A percentile compares a stretch with the other conserved stretches of the same genome.
Conservation (phyloP, 2,888 invertebrate genomes). For the Miltochrista miniata region DNA sequence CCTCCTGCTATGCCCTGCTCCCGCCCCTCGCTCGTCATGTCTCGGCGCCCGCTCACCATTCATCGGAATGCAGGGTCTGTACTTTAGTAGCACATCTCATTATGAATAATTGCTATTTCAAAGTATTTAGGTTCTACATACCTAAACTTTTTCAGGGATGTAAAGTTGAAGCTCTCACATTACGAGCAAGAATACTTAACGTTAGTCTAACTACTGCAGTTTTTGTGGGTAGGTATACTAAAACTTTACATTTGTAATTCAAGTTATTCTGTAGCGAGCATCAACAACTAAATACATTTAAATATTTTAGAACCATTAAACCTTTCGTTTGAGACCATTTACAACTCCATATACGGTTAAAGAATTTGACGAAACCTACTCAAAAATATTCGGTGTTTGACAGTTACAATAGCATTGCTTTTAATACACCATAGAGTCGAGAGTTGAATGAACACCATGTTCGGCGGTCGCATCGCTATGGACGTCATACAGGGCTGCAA, state of each 20-base stretch:
- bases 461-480: constrained; percentile 21
- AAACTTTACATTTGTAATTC: not conserved
- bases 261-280: not conserved
- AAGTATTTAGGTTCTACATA: constrained; percentile 52
- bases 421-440: constrained; percentile 53
- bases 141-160: constrained; percentile 15
- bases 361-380: constrained; percentile 55
- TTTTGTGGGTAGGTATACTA: not conserved
- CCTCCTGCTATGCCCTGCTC: constrained; percentile 19
- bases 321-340: constrained; percentile 31
- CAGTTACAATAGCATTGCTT: constrained; percentile 62
- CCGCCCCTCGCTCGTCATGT: constrained; percentile 23
- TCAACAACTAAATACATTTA: not conserved
- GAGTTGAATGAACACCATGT: constrained; percentile 31
- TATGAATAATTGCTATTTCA: constrained; percentile 61
- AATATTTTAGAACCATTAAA: constrained; percentile 26
- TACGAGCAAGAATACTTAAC: not conserved
- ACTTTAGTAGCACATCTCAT: constrained; percentile 68
- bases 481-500: constrained; percentile 54
- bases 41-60: constrained; percentile 60
- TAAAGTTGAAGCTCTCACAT: constrained; percentile 12
- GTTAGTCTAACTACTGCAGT: not conserved
- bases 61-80: constrained; percentile 73
- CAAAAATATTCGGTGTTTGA: constrained; percentile 59
- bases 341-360: constrained; percentile 42